Percentiles rank a stretch among this genome's conserved stretches.
Conservation (phyloP, 2,113 vertebrate species). For the Pseudonaja textilis region DNA sequence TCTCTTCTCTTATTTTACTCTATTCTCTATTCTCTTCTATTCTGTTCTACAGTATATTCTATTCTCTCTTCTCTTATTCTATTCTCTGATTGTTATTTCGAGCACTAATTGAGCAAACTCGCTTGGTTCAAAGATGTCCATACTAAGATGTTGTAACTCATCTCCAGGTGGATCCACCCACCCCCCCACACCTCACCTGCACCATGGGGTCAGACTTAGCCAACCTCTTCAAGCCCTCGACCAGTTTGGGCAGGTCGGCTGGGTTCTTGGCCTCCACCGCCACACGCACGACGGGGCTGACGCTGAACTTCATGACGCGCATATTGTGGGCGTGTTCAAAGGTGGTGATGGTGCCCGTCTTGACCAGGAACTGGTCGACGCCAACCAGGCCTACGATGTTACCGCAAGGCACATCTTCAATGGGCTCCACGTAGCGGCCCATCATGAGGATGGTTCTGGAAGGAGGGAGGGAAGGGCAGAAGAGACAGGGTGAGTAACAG, state of each 20-base stretch:
- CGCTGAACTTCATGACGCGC: slow-evolving; percentile 97
- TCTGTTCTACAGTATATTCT: too few species aligned
- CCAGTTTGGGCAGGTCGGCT: slow-evolving; percentile 90
- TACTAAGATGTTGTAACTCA: background rate
- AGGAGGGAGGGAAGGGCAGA: background rate
- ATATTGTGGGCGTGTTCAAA: slow-evolving; percentile 93
- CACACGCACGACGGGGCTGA: slow-evolving; percentile 92
- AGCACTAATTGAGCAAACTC: background rate
- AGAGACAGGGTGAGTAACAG: background rate
- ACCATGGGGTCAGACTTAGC: slow-evolving; percentile 98
- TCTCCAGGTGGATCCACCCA: background rate
- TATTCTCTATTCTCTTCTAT: too few species aligned
- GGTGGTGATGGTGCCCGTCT: slow-evolving; percentile 95
- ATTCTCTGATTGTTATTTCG: too few species aligned
- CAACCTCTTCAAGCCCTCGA: slow-evolving; percentile 91
- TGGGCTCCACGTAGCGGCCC: slow-evolving; percentile 92
- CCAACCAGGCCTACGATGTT: slow-evolving; percentile 96
- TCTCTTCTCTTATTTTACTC: too few species aligned
- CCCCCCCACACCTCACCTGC: slow-evolving; percentile 69
- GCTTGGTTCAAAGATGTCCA: background rate
- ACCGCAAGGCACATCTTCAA: slow-evolving; percentile 94
- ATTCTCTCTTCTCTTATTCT: too few species aligned
- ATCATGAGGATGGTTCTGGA: slow-evolving; percentile 96
- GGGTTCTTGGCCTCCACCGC: slow-evolving; percentile 95
- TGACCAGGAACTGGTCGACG: slow-evolving; percentile 92